phyloP scores from a whole-genome alignment of 1,140 invertebrate species.

The Caerostris darwini region DNA sequence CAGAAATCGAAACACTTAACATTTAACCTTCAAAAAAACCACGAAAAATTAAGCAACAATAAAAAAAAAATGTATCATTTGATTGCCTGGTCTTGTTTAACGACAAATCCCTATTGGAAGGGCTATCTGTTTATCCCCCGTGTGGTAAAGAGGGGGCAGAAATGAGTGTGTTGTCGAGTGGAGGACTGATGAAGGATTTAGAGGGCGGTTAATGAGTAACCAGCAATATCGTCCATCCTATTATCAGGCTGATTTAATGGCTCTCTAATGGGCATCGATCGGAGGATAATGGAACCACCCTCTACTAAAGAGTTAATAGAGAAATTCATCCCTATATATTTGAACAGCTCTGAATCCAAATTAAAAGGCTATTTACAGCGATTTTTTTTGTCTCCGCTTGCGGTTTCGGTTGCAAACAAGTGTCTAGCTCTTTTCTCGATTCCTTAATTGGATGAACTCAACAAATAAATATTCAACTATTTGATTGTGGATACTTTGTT shows the following conservation, averaged over 20 bases:
- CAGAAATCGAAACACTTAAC: too few relatives aligned
- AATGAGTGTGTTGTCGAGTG: constrained; percentile 35
- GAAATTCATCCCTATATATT: constrained; percentile 59
- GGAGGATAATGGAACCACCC: constrained; percentile 55
- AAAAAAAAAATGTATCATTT: neutral
- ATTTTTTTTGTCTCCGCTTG: constrained; percentile 16
- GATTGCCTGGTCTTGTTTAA: constrained; percentile 29
- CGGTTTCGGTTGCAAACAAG: constrained; percentile 22
- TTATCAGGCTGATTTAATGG: constrained; percentile 71
- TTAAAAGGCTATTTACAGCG: constrained; percentile 43
- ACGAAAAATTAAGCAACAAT: too few relatives aligned
- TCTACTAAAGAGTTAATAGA: constrained; percentile 58
- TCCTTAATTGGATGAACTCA: neutral
- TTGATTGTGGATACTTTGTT: neutral
- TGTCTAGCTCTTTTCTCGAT: neutral
- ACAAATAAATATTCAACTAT: neutral
- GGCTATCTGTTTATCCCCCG: constrained; percentile 16
- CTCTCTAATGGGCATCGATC: constrained; percentile 69
- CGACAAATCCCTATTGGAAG: constrained; percentile 13
- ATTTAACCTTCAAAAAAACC: too few relatives aligned
- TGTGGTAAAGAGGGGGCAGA: constrained; percentile 10
- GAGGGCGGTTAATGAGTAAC: constrained; percentile 63
- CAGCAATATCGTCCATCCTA: constrained; percentile 68
- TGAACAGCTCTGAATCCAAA: constrained; percentile 19
- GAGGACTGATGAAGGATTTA: constrained; percentile 60